phyloP scores from a whole-genome alignment of 92 coral and sea anemone species.

The Epizoanthus stellaris region DNA sequence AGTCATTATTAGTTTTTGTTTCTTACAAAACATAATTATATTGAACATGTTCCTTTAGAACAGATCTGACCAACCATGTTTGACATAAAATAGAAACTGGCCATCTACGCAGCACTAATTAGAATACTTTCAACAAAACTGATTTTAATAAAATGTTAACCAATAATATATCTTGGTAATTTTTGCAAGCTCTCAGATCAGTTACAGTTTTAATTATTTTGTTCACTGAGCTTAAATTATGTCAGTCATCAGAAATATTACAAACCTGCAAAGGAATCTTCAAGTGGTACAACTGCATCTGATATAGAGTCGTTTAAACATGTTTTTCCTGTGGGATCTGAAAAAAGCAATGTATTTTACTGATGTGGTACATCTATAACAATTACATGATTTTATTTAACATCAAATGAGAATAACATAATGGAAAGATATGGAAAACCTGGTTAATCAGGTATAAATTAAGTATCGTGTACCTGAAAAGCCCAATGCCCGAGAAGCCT shows the following conservation, averaged over 20 bases:
- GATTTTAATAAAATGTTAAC: too few relatives aligned
- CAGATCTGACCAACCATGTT: too few relatives aligned
- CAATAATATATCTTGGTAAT: too few relatives aligned
- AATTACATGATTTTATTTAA: neutral
- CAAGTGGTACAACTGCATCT: neutral
- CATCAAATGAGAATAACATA: too few relatives aligned
- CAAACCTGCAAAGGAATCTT: slow-evolving; percentile 4
- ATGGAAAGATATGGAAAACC: neutral
- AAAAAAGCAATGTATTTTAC: neutral
- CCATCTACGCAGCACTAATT: too few relatives aligned
- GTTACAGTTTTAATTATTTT: neutral
- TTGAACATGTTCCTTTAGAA: too few relatives aligned
- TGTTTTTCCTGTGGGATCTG: neutral
- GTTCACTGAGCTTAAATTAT: neutral
- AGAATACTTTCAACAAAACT: too few relatives aligned
- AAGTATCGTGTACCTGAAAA: neutral
- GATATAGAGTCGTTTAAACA: neutral
- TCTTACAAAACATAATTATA: too few relatives aligned
- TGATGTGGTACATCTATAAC: neutral
- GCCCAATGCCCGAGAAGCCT: neutral
- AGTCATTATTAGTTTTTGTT: too few relatives aligned
- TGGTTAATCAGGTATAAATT: neutral
- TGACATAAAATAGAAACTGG: too few relatives aligned
- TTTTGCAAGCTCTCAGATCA: too few relatives aligned
- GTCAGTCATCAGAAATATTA: neutral